These are phyloP conservation scores for Galleria mellonella DNA, from an alignment of 1,140 invertebrate genomes.

Conservation along the genomic window DNA sequence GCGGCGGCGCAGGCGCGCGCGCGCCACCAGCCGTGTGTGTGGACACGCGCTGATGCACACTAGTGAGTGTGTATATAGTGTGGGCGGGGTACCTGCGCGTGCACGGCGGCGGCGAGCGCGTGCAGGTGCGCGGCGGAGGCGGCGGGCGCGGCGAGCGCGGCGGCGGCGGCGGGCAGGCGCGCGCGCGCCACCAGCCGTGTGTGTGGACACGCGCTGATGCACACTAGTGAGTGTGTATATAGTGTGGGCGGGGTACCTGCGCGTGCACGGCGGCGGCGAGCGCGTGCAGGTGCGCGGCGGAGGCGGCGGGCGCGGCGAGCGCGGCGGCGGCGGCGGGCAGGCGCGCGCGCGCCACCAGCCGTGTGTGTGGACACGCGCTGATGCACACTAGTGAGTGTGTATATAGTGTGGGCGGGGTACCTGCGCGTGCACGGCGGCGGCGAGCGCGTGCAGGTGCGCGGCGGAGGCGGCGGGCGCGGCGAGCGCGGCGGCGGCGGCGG, in stretches of 20 bases:
- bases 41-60: too few species aligned
- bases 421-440: conserved; percentile 74
- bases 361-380: conserved; percentile 32
- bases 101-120: conserved; percentile 73
- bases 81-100: conserved; percentile 68
- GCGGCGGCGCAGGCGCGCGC: conserved; percentile 53
- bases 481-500: conserved; percentile 68
- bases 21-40: conserved; percentile 30
- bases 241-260: conserved; percentile 17
- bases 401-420: conserved; percentile 53
- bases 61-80: too few species aligned
- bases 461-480: conserved; percentile 70
- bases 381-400: conserved; percentile 28
- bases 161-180: conserved; percentile 65
- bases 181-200: conserved; percentile 37
- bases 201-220: conserved; percentile 34
- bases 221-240: conserved; percentile 30
- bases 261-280: conserved; percentile 51
- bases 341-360: conserved; percentile 51
- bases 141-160: conserved; percentile 73
- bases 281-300: conserved; percentile 68
- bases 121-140: conserved; percentile 66
- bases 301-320: conserved; percentile 70
- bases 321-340: conserved; percentile 65
- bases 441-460: conserved; percentile 69